Percentiles rank a stretch among this genome's conserved stretches.
Evolutionary conservation across 1,140 invertebrate species (phyloP).

Genomic region (Cydia pomonella): DNA sequence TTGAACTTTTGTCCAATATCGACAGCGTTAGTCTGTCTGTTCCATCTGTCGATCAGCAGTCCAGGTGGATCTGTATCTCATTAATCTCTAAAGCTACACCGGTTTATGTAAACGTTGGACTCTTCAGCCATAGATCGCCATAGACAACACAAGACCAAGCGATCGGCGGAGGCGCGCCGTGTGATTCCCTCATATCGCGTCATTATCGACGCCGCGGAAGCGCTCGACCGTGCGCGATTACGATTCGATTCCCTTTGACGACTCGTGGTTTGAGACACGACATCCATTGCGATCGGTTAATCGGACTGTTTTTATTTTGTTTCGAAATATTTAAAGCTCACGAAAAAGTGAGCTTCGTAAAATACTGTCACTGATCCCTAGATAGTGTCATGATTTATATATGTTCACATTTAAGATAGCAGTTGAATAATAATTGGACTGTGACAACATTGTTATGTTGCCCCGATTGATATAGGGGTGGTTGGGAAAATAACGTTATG

Average conservation of each 20-base stretch:
- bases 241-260: conserved; percentile 61
- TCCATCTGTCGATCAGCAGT: too few species aligned
- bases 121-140: background rate
- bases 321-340: background rate
- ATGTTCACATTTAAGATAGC: too few species aligned
- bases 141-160: background rate
- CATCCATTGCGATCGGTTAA: conserved; percentile 46
- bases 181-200: conserved; percentile 55
- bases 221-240: conserved; percentile 61
- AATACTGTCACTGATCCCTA: too few species aligned
- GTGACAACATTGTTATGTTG: too few species aligned
- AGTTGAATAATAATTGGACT: too few species aligned
- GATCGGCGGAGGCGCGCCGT: conserved; percentile 37
- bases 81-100: too few species aligned
- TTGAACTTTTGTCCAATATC: too few species aligned
- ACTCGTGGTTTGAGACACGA: conserved; percentile 68
- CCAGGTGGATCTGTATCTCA: too few species aligned
- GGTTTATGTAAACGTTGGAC: background rate
- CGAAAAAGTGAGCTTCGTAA: background rate
- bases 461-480: too few species aligned
- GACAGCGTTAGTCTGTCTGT: too few species aligned
- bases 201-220: conserved; percentile 56
- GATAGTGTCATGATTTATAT: too few species aligned
- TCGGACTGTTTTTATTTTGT: conserved; percentile 36
- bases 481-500: too few species aligned